Conservation (phyloP, 2,113 vertebrate genomes). For the Formicarius rufipectus region DNA sequence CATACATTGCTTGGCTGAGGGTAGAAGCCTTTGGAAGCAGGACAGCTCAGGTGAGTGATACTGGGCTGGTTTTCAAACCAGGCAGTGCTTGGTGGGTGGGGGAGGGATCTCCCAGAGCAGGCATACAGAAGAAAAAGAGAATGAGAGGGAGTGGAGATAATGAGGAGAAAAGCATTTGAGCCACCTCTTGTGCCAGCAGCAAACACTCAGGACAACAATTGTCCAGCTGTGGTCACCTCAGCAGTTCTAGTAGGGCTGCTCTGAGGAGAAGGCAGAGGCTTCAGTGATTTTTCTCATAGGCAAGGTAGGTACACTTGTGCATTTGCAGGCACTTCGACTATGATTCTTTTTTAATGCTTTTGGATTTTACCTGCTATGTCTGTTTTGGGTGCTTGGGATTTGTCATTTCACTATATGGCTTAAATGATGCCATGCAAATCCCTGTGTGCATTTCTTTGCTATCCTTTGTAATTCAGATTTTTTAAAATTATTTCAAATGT, state of each 20-base stretch:
- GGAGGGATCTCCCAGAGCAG: neutral
- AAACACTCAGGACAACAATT: neutral
- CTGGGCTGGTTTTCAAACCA: accelerated
- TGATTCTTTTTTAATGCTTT: neutral
- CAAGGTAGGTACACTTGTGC: accelerated
- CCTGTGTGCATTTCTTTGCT: neutral
- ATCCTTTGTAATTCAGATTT: neutral
- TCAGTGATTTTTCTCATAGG: neutral
- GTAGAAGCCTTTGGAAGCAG: neutral
- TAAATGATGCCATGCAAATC: neutral
- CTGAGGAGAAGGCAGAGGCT: neutral
- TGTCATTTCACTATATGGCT: neutral
- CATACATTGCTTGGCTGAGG: neutral
- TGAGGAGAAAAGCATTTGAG: neutral
- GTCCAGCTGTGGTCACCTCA: neutral
- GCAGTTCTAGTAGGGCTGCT: neutral
- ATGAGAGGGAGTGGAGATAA: neutral
- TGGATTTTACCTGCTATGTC: neutral
- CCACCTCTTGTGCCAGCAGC: neutral
- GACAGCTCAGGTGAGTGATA: neutral
- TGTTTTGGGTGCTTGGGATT: neutral
- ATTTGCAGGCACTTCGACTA: neutral
- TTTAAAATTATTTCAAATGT: neutral
- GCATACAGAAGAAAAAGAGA: too few relatives aligned
- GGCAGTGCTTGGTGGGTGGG: neutral